Conservation (phyloP, 2,797 vertebrate genomes). For the Zalophus californianus region DNA sequence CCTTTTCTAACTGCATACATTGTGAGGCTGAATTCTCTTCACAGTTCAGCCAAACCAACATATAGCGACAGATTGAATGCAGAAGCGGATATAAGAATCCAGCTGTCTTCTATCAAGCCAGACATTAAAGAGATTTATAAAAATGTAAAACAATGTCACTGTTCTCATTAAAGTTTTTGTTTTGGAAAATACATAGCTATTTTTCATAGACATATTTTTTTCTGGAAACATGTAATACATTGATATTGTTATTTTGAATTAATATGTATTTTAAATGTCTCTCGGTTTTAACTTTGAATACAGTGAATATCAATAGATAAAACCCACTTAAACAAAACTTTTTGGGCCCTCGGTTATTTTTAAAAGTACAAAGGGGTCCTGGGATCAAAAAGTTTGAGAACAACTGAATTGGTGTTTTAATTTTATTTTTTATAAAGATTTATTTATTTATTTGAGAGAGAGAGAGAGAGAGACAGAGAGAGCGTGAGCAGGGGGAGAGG, state of each 20-base stretch:
- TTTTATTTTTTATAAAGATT: neutral
- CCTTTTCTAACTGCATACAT: neutral
- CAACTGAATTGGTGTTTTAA: neutral
- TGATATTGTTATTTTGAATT: slow-evolving; percentile 6
- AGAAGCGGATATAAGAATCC: neutral
- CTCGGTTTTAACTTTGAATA: neutral
- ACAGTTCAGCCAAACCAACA: neutral
- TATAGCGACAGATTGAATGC: neutral
- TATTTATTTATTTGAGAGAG: neutral
- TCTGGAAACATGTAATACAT: neutral
- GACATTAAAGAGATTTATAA: neutral
- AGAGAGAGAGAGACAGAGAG: neutral
- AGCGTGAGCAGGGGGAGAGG: neutral
- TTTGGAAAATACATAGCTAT: slow-evolving; percentile 2
- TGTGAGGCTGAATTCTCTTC: slow-evolving; percentile 1
- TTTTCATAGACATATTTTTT: neutral
- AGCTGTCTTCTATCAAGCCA: neutral
- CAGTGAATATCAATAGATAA: neutral
- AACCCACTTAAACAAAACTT: neutral
- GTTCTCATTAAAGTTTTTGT: neutral
- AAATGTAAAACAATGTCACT: neutral
- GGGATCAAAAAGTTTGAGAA: neutral
- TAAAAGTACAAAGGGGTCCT: neutral
- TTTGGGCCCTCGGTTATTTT: neutral
- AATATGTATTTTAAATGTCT: neutral